Evolutionary conservation across 1,140 invertebrate species (phyloP).

Genomic region (Psix sp.): DNA sequence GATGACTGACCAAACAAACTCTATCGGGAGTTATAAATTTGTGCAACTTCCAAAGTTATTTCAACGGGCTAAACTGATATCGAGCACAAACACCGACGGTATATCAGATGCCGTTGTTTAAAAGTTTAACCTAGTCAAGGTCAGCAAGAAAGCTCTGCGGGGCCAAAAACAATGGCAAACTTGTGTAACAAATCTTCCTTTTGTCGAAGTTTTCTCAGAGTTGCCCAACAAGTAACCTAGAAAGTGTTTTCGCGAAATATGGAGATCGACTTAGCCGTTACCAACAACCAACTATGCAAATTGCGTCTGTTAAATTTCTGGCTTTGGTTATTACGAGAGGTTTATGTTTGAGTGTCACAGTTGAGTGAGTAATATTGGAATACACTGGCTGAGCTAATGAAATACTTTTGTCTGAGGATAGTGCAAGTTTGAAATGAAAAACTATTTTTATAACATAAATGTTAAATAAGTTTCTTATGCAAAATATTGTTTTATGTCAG

Average conservation of each 20-base stretch:
- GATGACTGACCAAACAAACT: conserved; percentile 25
- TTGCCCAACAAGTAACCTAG: conserved; percentile 7
- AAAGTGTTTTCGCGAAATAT: conserved; percentile 31
- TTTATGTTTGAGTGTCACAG: conserved; percentile 24
- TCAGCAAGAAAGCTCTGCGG: no score
- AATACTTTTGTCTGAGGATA: not conserved
- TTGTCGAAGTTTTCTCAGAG: conserved; percentile 16
- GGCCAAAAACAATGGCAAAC: conserved; percentile 8
- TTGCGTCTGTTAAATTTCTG: conserved; percentile 19
- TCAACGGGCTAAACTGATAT: no score
- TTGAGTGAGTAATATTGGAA: conserved; percentile 13
- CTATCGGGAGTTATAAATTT: conserved; percentile 26
- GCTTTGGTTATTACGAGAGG: conserved; percentile 25
- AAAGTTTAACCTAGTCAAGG: no score
- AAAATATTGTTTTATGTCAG: no score
- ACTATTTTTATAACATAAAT: no score
- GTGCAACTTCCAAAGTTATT: no score
- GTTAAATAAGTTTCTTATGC: no score
- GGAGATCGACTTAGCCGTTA: conserved; percentile 8
- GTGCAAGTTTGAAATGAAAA: not conserved
- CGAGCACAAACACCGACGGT: no score
- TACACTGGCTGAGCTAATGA: not conserved
- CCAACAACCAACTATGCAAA: conserved; percentile 23
- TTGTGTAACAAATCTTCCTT: conserved; percentile 21
- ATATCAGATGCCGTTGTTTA: no score